These are phyloP conservation scores for Bubo scandiacus DNA, from an alignment of 2,113 vertebrate genomes.

Conservation along the genomic window DNA sequence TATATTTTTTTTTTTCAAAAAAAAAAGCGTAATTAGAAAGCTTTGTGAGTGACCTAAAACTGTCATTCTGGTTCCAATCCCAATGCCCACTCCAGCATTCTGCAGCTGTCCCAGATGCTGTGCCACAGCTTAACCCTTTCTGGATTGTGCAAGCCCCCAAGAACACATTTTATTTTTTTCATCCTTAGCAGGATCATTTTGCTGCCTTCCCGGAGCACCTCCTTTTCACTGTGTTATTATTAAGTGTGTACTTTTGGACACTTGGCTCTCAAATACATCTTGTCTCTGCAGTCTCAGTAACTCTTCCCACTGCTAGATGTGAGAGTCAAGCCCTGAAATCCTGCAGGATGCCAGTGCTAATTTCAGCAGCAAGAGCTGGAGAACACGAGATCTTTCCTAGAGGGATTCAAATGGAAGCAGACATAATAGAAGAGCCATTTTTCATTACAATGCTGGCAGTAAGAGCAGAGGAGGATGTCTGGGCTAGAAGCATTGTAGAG, in stretches of 20 bases:
- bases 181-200: neutral
- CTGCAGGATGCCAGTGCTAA: slow-evolving; percentile 35
- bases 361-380: slow-evolving; percentile 54
- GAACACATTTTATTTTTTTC: neutral
- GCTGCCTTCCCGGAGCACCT: neutral
- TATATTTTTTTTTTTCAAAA: too few species aligned
- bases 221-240: neutral
- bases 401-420: slow-evolving; percentile 52
- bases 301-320: neutral
- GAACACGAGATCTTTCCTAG: slow-evolving; percentile 40
- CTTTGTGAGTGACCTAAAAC: slow-evolving; percentile 31
- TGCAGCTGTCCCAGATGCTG: neutral
- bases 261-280: neutral
- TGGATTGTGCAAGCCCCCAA: neutral
- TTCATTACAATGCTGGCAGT: slow-evolving; percentile 34
- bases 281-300: neutral
- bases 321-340: neutral
- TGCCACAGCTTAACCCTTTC: neutral
- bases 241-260: neutral
- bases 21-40: neutral
- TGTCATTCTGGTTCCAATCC: neutral
- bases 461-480: slow-evolving; percentile 41
- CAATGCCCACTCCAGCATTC: neutral
- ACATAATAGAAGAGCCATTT: slow-evolving; percentile 22
- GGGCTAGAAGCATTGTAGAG: neutral